These are phyloP conservation scores for Leucania comma DNA, from an alignment of 2,888 invertebrate genomes.

Conservation along the genomic window DNA sequence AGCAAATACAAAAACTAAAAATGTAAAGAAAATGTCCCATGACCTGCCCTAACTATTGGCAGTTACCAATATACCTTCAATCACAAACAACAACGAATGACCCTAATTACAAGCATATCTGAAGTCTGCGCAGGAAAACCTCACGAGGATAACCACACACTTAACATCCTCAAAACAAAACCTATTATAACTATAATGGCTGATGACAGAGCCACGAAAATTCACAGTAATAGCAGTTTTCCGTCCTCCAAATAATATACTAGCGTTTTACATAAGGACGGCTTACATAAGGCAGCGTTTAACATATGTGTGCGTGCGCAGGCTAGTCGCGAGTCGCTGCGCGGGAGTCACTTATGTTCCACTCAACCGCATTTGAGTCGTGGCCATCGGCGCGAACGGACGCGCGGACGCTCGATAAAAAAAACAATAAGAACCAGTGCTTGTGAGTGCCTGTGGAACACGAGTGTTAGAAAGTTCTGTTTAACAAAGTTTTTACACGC, in stretches of 20 bases:
- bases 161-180: slow-evolving; percentile 64
- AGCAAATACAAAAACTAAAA: not conserved
- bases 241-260: slow-evolving; percentile 83
- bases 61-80: slow-evolving; percentile 24
- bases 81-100: slow-evolving; percentile 3
- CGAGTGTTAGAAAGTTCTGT: slow-evolving; percentile 70
- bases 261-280: slow-evolving; percentile 80
- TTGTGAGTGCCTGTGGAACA: slow-evolving; percentile 71
- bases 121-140: slow-evolving; percentile 34
- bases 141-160: slow-evolving; percentile 39
- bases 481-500: slow-evolving; percentile 58
- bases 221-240: slow-evolving; percentile 79
- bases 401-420: slow-evolving; percentile 65
- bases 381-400: slow-evolving; percentile 74
- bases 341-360: slow-evolving; percentile 86
- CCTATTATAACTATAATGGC: slow-evolving; percentile 54
- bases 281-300: slow-evolving; percentile 76
- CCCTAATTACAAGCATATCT: slow-evolving; percentile 24
- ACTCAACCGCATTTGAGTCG: slow-evolving; percentile 88
- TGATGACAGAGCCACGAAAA: slow-evolving; percentile 71
- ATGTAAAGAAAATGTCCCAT: not conserved
- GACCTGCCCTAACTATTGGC: slow-evolving; percentile 12
- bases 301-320: slow-evolving; percentile 72
- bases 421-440: slow-evolving; percentile 69
- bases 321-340: slow-evolving; percentile 78